These are phyloP conservation scores for Halcyon leucocephala DNA, from an alignment of 2,797 vertebrate genomes.

Conservation along the genomic window DNA sequence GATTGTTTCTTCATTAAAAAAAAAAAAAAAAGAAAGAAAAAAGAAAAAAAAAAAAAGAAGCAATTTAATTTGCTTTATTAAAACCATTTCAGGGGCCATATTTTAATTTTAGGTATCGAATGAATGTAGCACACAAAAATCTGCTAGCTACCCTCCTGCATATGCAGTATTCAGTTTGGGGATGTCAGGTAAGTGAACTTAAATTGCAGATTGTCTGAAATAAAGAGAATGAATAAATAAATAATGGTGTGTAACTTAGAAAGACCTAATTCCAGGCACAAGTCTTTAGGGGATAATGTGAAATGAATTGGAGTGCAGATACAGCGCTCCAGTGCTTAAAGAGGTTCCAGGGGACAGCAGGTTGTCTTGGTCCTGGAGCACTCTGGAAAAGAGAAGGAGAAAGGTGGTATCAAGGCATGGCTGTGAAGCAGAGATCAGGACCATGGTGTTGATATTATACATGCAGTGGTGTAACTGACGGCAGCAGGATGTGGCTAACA, in stretches of 20 bases:
- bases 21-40: background rate
- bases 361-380: background rate
- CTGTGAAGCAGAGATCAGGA: background rate
- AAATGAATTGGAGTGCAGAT: background rate
- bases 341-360: background rate
- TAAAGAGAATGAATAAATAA: constrained; percentile 10
- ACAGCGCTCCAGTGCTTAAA: background rate
- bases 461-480: background rate
- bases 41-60: background rate
- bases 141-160: background rate
- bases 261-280: background rate
- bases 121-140: background rate
- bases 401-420: background rate
- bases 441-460: background rate
- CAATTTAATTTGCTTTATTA: constrained; percentile 5
- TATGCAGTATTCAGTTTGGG: background rate
- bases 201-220: constrained; percentile 1
- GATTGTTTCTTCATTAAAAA: background rate
- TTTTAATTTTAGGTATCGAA: background rate
- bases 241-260: background rate
- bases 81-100: background rate
- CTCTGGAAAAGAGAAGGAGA: background rate
- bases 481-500: background rate
- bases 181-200: background rate
- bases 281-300: background rate